These are phyloP conservation scores for Tragulus kanchil DNA, from an alignment of 2,113 vertebrate species.

Conservation along the genomic window DNA sequence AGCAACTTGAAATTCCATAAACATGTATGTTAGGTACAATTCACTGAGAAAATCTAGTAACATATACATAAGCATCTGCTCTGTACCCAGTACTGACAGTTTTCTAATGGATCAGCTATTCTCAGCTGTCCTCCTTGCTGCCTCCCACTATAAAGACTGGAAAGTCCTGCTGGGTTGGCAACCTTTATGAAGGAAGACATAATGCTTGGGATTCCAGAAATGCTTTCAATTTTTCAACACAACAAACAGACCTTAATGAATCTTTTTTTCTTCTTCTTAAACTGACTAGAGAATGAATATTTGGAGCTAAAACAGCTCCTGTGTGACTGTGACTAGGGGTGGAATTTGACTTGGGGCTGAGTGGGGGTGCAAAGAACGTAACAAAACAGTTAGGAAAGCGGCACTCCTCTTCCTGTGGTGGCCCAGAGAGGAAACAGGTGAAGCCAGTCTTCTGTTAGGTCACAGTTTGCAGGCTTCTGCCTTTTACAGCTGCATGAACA, in stretches of 20 bases:
- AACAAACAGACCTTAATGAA: not conserved
- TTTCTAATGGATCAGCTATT: too few species aligned
- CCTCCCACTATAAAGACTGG: not conserved
- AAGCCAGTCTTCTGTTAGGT: not conserved
- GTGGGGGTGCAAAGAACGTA: not conserved
- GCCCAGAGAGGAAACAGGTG: not conserved
- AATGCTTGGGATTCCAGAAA: not conserved
- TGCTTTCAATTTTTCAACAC: not conserved
- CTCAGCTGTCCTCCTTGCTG: not conserved
- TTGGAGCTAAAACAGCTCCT: not conserved
- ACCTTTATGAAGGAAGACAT: not conserved
- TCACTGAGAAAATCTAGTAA: not conserved
- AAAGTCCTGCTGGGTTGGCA: not conserved
- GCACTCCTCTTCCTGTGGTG: accelerated
- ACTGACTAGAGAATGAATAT: not conserved
- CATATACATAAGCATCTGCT: accelerated
- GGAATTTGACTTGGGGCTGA: not conserved
- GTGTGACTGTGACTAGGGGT: not conserved
- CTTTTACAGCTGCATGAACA: not conserved
- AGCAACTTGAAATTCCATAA: not conserved
- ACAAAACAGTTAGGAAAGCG: too few species aligned
- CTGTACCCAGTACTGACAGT: accelerated
- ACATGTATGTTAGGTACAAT: accelerated
- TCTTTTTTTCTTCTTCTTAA: not conserved
- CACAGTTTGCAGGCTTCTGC: not conserved